Evolutionary conservation across 1,140 invertebrate genomes (phyloP), one percentile per base, ranked within the genome.

Genomic region (Drosophila sulfurigaster): DNA sequence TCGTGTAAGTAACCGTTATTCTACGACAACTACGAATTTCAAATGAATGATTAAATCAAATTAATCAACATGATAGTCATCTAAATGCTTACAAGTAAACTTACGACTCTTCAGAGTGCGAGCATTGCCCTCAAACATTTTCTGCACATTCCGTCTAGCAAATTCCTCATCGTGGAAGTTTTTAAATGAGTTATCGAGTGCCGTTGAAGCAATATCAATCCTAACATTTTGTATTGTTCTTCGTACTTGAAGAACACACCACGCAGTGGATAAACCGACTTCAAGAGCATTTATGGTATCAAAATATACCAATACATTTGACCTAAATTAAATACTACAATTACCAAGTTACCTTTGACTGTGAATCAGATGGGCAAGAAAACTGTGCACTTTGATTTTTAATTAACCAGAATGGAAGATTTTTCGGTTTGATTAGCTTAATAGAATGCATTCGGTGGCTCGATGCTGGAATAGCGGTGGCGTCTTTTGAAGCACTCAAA

Each of bases 191-290:
- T 91, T 91, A 28, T 92, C 91, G 67, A 6, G 90, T 92, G 13
- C 89, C 87, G 41, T 81, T 90, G 58, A 83, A 92, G 51, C 87
- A 88, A n/a, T n/a, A n/a, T n/a, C 94, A 81, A 83, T 49, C 81
- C 80, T 95, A 94, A 74, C 75, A 81, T 75, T n/a, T 81, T 72
- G 43, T 69, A 56, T 3, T 81, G 46, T 1, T 72, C 6, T 8
- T 90, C 81, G 66, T 91, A 90, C 41, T 93, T 93, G 81, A 96
- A 95, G 62, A 96, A 82, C 32, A 43, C 0, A 28, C 80, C 54
- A 46, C 71, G 45, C 13, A 91, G 38, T 0, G 88, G 91, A 60
- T 91, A 91, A 11, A 92, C 78, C 1, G 91, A 56, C 41, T 87
- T 90, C 0, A 92, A 56, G 0, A 91, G 2, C 16, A 20, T 2